phyloP scores from a whole-genome alignment of 2,113 vertebrate species.

The Myotis davidii region DNA sequence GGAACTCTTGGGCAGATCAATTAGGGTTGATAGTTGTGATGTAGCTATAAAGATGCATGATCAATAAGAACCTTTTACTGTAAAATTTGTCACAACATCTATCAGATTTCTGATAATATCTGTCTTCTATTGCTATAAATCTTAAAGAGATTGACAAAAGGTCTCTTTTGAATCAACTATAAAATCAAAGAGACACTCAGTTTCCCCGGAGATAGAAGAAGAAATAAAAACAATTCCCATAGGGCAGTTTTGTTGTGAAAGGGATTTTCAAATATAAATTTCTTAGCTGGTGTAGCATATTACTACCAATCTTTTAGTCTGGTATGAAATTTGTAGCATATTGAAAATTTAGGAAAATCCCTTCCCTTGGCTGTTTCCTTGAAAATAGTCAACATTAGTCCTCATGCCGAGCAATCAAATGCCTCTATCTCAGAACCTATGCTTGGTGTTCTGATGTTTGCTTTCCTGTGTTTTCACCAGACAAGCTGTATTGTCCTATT shows the following conservation, averaged over 20 bases:
- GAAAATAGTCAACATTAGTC: not conserved
- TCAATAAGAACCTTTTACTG: not conserved
- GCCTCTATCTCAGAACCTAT: not conserved
- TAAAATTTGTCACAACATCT: slow-evolving; percentile 4
- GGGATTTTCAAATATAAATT: slow-evolving; percentile 41
- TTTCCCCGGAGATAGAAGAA: slow-evolving; percentile 33
- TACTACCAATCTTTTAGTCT: not conserved
- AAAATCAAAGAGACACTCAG: slow-evolving; percentile 24
- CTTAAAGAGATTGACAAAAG: slow-evolving; percentile 9
- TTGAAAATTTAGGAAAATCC: not conserved
- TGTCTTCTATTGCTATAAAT: not conserved
- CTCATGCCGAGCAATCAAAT: not conserved
- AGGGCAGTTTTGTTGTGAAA: slow-evolving; percentile 15
- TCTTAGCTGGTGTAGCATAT: not conserved
- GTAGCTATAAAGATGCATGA: not conserved
- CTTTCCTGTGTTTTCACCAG: not conserved
- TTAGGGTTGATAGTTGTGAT: not conserved
- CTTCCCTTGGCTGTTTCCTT: not conserved
- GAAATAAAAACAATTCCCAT: not conserved
- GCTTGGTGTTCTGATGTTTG: not conserved
- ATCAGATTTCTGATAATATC: slow-evolving; percentile 25
- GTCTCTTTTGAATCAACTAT: not conserved
- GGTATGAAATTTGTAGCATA: slow-evolving; percentile 1
- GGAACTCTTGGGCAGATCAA: not conserved
- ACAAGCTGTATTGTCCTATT: not conserved